Conservation (phyloP, 2,888 invertebrate genomes). For the Brachypterus glaber region DNA sequence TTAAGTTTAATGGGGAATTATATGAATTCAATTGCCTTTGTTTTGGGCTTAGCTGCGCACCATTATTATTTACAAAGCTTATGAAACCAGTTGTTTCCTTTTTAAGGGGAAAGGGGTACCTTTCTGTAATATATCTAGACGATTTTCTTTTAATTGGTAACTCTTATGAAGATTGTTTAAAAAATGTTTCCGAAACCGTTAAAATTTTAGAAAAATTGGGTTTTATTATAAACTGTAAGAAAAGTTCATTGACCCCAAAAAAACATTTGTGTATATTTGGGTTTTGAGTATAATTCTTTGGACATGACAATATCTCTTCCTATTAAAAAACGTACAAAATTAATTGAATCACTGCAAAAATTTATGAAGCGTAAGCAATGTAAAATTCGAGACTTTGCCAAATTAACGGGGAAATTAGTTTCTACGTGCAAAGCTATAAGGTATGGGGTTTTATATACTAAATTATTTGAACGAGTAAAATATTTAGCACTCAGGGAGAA, state of each 20-base stretch:
- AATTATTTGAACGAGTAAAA: conserved; percentile 16
- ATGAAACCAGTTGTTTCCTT: conserved; percentile 14
- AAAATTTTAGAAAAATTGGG: neutral
- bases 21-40: conserved; percentile 18
- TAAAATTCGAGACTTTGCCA: conserved; percentile 20
- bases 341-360: conserved; percentile 3
- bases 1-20: conserved; percentile 10
- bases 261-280: conserved; percentile 14
- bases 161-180: neutral
- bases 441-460: conserved; percentile 20
- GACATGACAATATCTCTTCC: conserved; percentile 14
- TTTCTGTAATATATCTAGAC: conserved; percentile 20
- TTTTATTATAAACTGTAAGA: neutral
- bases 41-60: conserved; percentile 18
- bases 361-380: conserved; percentile 6
- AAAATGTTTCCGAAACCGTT: neutral
- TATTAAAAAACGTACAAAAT: conserved; percentile 4
- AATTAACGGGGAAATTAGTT: conserved; percentile 18
- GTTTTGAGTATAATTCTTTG: conserved; percentile 18
- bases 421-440: conserved; percentile 23
- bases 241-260: conserved; percentile 14
- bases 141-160: neutral
- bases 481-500: conserved; percentile 13
- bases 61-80: conserved; percentile 19
- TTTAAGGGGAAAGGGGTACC: conserved; percentile 14